These are phyloP conservation scores for Taxidea taxus DNA, from an alignment of 2,113 vertebrate species.

Conservation along the genomic window DNA sequence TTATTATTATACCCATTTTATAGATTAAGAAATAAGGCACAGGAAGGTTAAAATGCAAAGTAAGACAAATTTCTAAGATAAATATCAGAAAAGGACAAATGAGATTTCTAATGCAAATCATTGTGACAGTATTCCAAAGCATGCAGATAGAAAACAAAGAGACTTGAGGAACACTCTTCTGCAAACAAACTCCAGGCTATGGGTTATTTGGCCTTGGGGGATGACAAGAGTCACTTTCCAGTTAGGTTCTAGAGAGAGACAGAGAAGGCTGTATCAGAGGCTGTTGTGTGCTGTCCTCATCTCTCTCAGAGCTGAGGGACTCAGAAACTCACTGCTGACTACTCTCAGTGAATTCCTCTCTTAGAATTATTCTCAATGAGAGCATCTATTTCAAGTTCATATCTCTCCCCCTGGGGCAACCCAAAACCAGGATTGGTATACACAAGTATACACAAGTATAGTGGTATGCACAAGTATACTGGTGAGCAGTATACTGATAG, in stretches of 20 bases:
- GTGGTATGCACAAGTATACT: too few relatives aligned
- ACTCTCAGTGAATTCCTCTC: not conserved
- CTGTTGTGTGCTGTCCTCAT: not conserved
- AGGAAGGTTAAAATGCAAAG: not conserved
- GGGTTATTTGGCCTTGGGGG: not conserved
- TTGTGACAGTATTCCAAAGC: not conserved
- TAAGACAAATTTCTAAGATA: not conserved
- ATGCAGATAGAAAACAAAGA: not conserved
- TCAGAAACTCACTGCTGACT: not conserved
- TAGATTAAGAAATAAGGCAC: not conserved
- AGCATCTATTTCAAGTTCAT: not conserved
- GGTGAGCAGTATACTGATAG: too few relatives aligned
- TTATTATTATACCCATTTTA: not conserved
- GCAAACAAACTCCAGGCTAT: not conserved
- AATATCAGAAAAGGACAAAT: not conserved
- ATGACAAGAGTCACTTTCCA: not conserved
- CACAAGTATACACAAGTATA: too few relatives aligned
- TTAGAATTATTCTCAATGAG: not conserved
- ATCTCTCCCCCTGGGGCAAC: not conserved
- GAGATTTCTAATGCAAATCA: not conserved
- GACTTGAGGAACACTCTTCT: not conserved
- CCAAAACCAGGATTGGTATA: not conserved
- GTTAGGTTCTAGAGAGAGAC: not conserved
- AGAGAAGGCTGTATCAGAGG: not conserved
- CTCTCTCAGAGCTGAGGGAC: too few relatives aligned